phyloP scores from a whole-genome alignment of 2,797 vertebrate genomes.

The Betta splendens region DNA sequence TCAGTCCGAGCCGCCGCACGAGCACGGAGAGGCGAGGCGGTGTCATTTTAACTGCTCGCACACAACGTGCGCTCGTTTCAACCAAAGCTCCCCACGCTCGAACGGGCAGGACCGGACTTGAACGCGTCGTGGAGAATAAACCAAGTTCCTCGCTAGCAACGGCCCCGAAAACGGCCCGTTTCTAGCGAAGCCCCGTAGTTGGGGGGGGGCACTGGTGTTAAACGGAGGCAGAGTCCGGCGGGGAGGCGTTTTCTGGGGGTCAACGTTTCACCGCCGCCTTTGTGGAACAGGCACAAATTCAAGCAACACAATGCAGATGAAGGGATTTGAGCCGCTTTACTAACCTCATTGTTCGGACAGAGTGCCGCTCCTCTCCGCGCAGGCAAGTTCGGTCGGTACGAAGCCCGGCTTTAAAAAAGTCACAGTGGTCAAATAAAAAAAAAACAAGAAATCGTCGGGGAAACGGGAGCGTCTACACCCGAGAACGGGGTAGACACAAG shows the following conservation, averaged over 20 bases:
- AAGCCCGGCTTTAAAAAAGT: constrained; percentile 53
- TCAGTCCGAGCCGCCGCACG: constrained; percentile 10
- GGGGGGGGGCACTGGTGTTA: too few species aligned
- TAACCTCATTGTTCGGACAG: constrained; percentile 85
- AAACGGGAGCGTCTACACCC: constrained; percentile 66
- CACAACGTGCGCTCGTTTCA: constrained; percentile 1
- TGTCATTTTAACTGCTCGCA: constrained; percentile 34
- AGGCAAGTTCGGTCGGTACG: constrained; percentile 58
- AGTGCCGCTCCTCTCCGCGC: constrained; percentile 75
- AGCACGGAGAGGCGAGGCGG: constrained; percentile 29
- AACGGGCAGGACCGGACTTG: constrained; percentile 12
- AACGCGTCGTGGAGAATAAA: constrained; percentile 1
- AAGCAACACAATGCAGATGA: constrained; percentile 74
- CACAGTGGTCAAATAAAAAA: constrained; percentile 40
- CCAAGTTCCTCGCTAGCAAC: constrained; percentile 3
- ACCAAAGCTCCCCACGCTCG: background rate
- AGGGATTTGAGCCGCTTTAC: constrained; percentile 74
- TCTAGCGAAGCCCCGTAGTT: background rate
- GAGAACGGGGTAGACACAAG: constrained; percentile 61
- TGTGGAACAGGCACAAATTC: constrained; percentile 47
- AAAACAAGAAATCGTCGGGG: constrained; percentile 2
- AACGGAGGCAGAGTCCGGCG: background rate
- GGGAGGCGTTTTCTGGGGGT: background rate
- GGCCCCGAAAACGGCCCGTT: constrained; percentile 25
- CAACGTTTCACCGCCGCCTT: constrained; percentile 22